Evolutionary conservation across 2,113 vertebrate species (phyloP), one percentile per base, ranked within the genome.

Genomic region (Onychorhynchus coronatus): DNA sequence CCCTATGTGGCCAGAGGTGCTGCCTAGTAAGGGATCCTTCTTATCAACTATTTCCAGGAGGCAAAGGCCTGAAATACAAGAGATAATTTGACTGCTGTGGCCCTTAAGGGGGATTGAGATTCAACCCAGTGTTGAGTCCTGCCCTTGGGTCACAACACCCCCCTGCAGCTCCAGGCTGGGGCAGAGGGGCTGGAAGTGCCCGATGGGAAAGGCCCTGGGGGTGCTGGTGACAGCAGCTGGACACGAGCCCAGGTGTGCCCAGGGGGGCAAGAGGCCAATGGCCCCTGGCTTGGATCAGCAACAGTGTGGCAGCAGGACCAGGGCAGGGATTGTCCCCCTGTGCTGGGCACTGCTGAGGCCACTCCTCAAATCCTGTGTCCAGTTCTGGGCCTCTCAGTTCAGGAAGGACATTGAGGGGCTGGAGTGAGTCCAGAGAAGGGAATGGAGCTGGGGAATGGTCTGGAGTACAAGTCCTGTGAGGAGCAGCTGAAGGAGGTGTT

Each of bases 371-470:
- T 39, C 39, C 33, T 33, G 18, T 24, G 55, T 44, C 33, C 55
- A 70, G 46, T 19, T 53, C 65, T 61, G 33, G 2, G 5, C 2
- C 18, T 6, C 5, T 22, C 44, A 33, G 22, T 61, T 27, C 18
- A 15, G 22, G 9, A 33, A 44, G 46, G 18, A 22, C 55, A 46
- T 6, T 5, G 55, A 53, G 39, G 18, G 39, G 22, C 18, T 87
- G 33, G 18, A 61, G 14, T 0, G 0, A 37, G 37, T 52, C 63
- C 46, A 44, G 63, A 1, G 46, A 14, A 19, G 22, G 37, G 17
- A 52, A 52, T 0, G 0, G 44, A 50, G 16, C 11, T 77, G 33
- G 21, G 52, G 11, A 68, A 77, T 14, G 31, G 35, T 2, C 44
- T 50, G 35, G 37, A 67, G 31, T 12, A 12, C 6, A 16, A 39